A percentile compares a stretch with the other conserved stretches of the same genome.
Conservation (phyloP, 2,797 vertebrate genomes). For the Sebastes diaconus region DNA sequence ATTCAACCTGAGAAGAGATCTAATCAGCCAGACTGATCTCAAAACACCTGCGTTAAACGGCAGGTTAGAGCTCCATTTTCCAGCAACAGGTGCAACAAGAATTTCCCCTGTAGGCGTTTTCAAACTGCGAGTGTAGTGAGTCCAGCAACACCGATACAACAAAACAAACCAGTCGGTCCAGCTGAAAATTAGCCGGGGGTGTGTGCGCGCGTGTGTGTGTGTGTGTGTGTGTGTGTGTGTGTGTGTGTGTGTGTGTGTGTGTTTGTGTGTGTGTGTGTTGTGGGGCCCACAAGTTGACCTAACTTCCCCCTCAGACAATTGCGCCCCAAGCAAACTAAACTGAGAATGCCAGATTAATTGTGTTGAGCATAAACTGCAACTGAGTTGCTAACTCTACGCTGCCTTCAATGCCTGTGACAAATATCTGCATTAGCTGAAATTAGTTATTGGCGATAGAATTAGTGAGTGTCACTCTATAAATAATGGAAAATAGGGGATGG, state of each 20-base stretch:
- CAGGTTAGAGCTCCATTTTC: neutral
- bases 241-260: no score
- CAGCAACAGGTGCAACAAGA: neutral
- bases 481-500: neutral
- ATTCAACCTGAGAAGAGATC: neutral
- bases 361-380: slow-evolving; percentile 28
- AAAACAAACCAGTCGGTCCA: neutral
- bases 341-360: slow-evolving; percentile 26
- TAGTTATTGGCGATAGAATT: neutral
- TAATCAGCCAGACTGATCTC: neutral
- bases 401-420: slow-evolving; percentile 27
- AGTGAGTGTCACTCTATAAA: slow-evolving; percentile 6
- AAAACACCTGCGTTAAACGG: neutral
- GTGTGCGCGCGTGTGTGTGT: no score
- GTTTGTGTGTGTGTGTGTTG: no score
- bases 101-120: neutral
- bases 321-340: slow-evolving; percentile 20
- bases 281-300: no score
- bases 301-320: slow-evolving; percentile 23
- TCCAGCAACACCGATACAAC: neutral
- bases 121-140: neutral
- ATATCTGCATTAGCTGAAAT: slow-evolving; percentile 23
- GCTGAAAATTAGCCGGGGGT: no score
- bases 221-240: no score
- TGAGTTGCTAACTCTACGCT: slow-evolving; percentile 17